A percentile compares a stretch with the other conserved stretches of the same genome.
Conservation (phyloP, 2,113 vertebrate genomes). For the Poicephalus gulielmi region DNA sequence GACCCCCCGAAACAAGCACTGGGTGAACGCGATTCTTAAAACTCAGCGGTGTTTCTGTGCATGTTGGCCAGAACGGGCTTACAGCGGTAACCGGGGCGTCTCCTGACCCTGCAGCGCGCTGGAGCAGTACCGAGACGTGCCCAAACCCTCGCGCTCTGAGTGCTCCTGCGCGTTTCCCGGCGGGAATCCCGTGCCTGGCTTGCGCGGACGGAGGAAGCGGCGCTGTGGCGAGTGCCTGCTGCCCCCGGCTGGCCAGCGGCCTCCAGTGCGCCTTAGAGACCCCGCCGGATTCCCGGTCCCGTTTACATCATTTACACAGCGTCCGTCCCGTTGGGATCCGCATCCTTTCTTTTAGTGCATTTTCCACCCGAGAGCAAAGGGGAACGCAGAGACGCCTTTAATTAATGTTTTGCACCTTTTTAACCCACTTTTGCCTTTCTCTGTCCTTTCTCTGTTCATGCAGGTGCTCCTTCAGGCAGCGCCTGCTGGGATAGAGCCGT, state of each 20-base stretch:
- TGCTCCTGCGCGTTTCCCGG: neutral
- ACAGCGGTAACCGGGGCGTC: rapidly evolving
- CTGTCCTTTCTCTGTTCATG: neutral
- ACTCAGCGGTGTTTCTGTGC: rapidly evolving
- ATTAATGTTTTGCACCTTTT: neutral
- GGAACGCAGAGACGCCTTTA: neutral
- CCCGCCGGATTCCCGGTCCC: rapidly evolving
- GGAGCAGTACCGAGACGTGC: neutral
- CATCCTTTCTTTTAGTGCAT: rapidly evolving
- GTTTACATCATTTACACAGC: rapidly evolving
- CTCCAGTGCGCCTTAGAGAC: neutral
- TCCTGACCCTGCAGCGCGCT: rapidly evolving
- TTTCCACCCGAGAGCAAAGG: neutral
- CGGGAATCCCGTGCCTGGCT: neutral
- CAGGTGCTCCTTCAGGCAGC: neutral
- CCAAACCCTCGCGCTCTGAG: neutral
- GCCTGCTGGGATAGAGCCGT: neutral
- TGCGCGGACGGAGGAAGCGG: rapidly evolving
- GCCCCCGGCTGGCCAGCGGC: neutral
- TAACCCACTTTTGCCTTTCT: neutral
- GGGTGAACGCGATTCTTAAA: rapidly evolving
- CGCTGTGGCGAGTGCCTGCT: neutral
- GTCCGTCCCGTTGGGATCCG: rapidly evolving
- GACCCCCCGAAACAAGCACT: rapidly evolving
- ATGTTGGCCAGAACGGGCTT: rapidly evolving